Base-by-base conservation (phyloP, 2,888 invertebrate species). In the Drosophila recens region DNA sequence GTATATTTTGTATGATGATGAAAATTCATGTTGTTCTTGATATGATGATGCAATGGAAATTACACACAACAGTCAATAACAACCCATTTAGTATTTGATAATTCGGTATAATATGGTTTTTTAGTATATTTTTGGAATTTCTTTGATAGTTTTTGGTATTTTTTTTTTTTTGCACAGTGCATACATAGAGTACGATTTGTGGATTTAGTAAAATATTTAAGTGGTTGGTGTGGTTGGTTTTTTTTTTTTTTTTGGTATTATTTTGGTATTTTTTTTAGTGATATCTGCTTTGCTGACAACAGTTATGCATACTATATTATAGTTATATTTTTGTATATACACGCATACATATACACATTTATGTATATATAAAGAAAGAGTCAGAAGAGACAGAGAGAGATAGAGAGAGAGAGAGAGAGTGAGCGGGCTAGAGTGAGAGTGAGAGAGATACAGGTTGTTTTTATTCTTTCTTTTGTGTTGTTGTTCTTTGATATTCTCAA, bases 51-150 rank as follows among this genome's bases (percentile, higher is more conserved):
- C 67, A 59, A 43, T 62, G 61, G 4, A 62, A 46, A 17, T 46
- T 72, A 65, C 38, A 76, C 56, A 79, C 80, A 79, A 79, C 80
- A 79, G 62, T 75, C 70, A 75, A 63, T 62, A 79, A 63, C 62
- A 79, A 70, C 54, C 65, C 76, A 75, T 70, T 65, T 42, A 62
- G 45, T 68, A 62, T 79, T 65, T 49, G 51, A 34, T 49, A n/a
- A 23, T 20, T 34, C 20, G 15, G 33, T 43, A 43, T 45, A 40
- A 43, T 45, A 40, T 46, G 38, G 11, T 15, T n/a, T 53, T n/a
- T 67, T 11, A 33, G 40, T 33, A 36, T 10, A 38, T 46, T 58
- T 53, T 68, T 42, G 36, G 30, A 56, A 48, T 59, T 56, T 72
- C 43, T 45, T 33, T 23, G 10, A 43, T 43, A 43, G 27, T 45